phyloP scores from a whole-genome alignment of 1,140 invertebrate species.

The Drosophila sulfurigaster region DNA sequence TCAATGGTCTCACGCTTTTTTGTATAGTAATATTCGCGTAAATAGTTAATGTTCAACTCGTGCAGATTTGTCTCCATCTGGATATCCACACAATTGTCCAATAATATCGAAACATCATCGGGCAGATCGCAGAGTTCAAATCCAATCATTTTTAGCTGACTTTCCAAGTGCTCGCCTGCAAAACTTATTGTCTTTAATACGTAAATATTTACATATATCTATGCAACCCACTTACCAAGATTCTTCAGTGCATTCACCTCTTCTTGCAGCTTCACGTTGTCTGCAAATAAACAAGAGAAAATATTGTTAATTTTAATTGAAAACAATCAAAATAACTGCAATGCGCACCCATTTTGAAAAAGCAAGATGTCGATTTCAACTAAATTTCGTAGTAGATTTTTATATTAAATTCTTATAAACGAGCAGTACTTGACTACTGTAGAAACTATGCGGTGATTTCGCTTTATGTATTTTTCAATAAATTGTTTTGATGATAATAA shows the following conservation, averaged over 20 bases:
- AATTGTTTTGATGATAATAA: too few relatives aligned
- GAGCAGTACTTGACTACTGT: too few relatives aligned
- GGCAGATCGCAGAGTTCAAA: conserved; percentile 70
- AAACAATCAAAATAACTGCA: not conserved
- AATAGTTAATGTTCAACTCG: conserved; percentile 48
- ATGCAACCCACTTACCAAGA: conserved; percentile 12
- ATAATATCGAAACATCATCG: conserved; percentile 54
- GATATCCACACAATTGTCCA: conserved; percentile 61
- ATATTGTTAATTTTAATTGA: not conserved
- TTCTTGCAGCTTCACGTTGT: conserved; percentile 51
- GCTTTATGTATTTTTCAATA: too few relatives aligned
- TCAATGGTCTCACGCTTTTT: conserved; percentile 68
- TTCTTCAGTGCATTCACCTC: conserved; percentile 50
- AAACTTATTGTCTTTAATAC: not conserved
- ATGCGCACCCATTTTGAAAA: conserved; percentile 40
- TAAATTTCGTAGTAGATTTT: not conserved
- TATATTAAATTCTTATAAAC: too few relatives aligned
- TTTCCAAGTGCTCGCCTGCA: conserved; percentile 59
- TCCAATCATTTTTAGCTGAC: conserved; percentile 56
- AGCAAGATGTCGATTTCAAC: conserved; percentile 6
- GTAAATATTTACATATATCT: not conserved
- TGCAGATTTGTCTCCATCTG: conserved; percentile 53
- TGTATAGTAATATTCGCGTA: conserved; percentile 61
- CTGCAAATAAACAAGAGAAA: conserved; percentile 15
- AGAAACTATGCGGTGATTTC: not conserved